These are phyloP conservation scores for Geotrypetes seraphini DNA, from an alignment of 2,797 vertebrate genomes.

Conservation along the genomic window DNA sequence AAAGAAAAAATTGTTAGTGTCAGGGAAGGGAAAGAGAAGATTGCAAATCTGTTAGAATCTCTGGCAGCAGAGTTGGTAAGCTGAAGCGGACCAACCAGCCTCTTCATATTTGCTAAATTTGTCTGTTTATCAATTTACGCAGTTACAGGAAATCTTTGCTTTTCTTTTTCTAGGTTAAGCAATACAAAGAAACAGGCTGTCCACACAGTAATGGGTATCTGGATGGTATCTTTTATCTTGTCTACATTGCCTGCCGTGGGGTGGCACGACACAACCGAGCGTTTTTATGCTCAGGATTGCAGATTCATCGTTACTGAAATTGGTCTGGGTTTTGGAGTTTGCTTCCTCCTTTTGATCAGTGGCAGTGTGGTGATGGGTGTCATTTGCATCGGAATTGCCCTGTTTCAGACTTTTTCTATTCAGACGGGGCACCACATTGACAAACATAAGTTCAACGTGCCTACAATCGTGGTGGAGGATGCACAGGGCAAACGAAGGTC, in stretches of 20 bases:
- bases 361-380: slow-evolving; percentile 80
- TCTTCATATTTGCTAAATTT: too few species aligned
- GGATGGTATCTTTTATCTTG: slow-evolving; percentile 92
- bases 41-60: too few species aligned
- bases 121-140: too few species aligned
- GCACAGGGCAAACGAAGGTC: slow-evolving; percentile 86
- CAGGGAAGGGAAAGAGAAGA: too few species aligned
- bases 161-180: slow-evolving; percentile 59
- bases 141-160: too few species aligned
- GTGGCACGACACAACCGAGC: slow-evolving; percentile 81
- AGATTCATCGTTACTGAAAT: slow-evolving; percentile 88
- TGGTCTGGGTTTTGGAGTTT: slow-evolving; percentile 84
- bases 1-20: too few species aligned
- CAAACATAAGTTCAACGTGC: slow-evolving; percentile 78
- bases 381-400: slow-evolving; percentile 79
- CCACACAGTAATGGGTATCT: slow-evolving; percentile 90
- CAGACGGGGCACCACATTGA: slow-evolving; percentile 61
- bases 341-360: slow-evolving; percentile 82
- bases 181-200: slow-evolving; percentile 89
- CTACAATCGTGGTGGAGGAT: slow-evolving; percentile 86
- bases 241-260: slow-evolving; percentile 85
- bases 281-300: slow-evolving; percentile 84
- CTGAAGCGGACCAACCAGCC: too few species aligned
- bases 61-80: too few species aligned
- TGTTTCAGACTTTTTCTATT: slow-evolving; percentile 80